Conservation (phyloP, 2,888 invertebrate species). For the Carabus problematicus region DNA sequence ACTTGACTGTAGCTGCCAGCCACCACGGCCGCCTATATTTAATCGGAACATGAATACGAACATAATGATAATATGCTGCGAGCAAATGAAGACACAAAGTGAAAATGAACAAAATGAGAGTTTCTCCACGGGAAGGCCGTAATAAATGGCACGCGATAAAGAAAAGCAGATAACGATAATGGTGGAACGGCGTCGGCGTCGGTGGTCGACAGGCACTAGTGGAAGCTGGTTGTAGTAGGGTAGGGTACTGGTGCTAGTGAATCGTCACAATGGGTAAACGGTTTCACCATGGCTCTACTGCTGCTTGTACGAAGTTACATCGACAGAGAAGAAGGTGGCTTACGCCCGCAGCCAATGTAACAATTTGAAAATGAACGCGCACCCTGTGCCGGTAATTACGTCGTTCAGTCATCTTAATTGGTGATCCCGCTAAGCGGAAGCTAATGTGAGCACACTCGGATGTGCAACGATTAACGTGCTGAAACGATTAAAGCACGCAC, state of each 20-base stretch:
- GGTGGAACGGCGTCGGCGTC: constrained; percentile 15
- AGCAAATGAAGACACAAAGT: constrained; percentile 42
- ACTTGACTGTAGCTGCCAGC: neutral
- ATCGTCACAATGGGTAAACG: neutral
- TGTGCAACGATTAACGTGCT: constrained; percentile 38
- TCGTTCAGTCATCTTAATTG: constrained; percentile 40
- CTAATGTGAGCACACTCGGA: constrained; percentile 36
- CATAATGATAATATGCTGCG: constrained; percentile 42
- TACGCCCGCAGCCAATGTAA: constrained; percentile 2
- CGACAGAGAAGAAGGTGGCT: neutral
- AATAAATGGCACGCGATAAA: constrained; percentile 42
- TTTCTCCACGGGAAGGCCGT: constrained; percentile 32
- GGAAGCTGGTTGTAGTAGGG: neutral
- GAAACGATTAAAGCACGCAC: neutral
- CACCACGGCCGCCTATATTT: constrained; percentile 31
- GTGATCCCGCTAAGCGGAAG: constrained; percentile 41
- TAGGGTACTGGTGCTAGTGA: neutral
- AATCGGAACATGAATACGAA: constrained; percentile 41
- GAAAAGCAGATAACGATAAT: constrained; percentile 43
- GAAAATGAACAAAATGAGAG: constrained; percentile 41
- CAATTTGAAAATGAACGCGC: constrained; percentile 29
- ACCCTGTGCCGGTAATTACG: constrained; percentile 35
- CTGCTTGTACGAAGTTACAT: neutral
- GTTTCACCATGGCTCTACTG: neutral
- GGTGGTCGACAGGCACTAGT: neutral